Evolutionary conservation across 2,888 invertebrate genomes (phyloP), one percentile per base, ranked within the genome.

Genomic region (Tipula confusa): DNA sequence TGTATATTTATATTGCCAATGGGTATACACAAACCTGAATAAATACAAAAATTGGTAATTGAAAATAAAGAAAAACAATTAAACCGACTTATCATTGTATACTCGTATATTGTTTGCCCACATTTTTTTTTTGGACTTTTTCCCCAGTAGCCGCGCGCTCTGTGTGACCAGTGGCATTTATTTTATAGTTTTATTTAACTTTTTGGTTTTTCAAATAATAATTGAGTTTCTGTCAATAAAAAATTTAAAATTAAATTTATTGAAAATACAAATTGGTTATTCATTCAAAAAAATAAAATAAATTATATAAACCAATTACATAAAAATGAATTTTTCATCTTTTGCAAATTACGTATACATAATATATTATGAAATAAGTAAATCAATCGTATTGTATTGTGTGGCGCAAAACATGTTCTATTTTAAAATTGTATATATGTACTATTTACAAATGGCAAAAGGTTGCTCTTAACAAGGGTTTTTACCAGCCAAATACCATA

Each of bases 191-290:
- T 64, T 64, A 18, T n/a, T n/a, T 3, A 64, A 64, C 24, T 64
- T 24, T 48, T 64, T 24, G 64, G 43, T 43, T 64, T 9, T 64
- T 18, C 64, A 64, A 64, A 64, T 64, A 64, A 64, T 64, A 64
- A 64, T 9, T 64, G 64, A 64, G 64, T 64, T 64, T 64, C 64
- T 64, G 64, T 64, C 64, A 64, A 64, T 64, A 24, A 64, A 64
- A n/a, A 64, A 64, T 64, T 9, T 11, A 18, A 64, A 9, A 24
- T 24, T 64, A 64, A 64, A 64, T 64, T 64, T 64, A 64, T 64
- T 18, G 18, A 64, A 13, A 64, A 64, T 64, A 64, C 24, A 64
- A 64, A 64, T 64, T 64, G 64, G 64, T 64, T 64, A 64, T 64
- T 18, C 11, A 24, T 13, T 64, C 15, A 15, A 5, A 43, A 43